These are phyloP conservation scores for Pollicipes pollicipes DNA, from an alignment of 1,140 invertebrate species.

Conservation along the genomic window DNA sequence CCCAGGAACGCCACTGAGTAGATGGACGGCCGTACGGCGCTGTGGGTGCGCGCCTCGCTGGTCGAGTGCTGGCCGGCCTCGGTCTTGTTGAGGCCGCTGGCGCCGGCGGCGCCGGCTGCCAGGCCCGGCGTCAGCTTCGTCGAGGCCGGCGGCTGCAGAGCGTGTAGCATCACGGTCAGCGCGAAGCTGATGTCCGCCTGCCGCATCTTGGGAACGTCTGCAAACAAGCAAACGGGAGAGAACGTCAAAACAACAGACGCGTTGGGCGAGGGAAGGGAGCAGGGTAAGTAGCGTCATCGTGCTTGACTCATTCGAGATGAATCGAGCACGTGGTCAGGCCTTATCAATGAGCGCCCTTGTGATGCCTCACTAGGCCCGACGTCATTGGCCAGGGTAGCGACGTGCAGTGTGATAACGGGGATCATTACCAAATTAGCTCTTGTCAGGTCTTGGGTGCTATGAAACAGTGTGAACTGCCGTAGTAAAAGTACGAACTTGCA, in stretches of 20 bases:
- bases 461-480: too few species aligned
- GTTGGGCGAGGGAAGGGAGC: too few species aligned
- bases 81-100: not conserved
- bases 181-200: conserved; percentile 79
- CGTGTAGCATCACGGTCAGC: conserved; percentile 69
- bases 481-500: too few species aligned
- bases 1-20: conserved; percentile 75
- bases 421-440: too few species aligned
- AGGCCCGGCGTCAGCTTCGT: not conserved
- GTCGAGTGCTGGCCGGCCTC: not conserved
- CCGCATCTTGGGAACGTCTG: conserved; percentile 72
- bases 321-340: conserved; percentile 6
- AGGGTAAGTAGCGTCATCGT: too few species aligned
- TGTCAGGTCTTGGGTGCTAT: too few species aligned
- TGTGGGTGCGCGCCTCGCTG: not conserved
- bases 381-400: too few species aligned
- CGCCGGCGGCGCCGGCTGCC: not conserved
- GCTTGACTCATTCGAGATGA: conserved; percentile 6
- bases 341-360: conserved; percentile 12
- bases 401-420: too few species aligned
- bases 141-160: conserved; percentile 48
- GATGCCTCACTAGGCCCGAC: too few species aligned
- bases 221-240: too few species aligned
- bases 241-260: too few species aligned
- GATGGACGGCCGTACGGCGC: conserved; percentile 41